These are phyloP conservation scores for Drosophila willistoni DNA, from an alignment of 1,140 invertebrate genomes.

Conservation along the genomic window DNA sequence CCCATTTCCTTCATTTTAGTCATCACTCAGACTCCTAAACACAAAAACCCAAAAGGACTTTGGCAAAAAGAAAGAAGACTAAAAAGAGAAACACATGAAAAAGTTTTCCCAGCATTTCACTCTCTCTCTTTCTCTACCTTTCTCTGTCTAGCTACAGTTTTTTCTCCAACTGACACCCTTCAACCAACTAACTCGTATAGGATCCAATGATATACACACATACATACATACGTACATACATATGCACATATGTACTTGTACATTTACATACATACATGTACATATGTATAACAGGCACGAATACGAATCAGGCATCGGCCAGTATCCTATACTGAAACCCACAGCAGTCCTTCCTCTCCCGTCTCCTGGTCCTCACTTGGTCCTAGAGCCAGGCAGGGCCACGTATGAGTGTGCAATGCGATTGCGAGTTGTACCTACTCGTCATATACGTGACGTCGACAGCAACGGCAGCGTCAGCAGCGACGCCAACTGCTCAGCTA, in stretches of 20 bases:
- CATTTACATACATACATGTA: conserved; percentile 27
- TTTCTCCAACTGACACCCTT: background rate
- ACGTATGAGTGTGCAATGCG: conserved; percentile 76
- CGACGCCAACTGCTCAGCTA: conserved; percentile 38
- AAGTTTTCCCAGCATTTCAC: conserved; percentile 26
- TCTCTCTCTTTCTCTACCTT: background rate
- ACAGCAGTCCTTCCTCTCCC: conserved; percentile 14
- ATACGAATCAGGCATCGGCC: conserved; percentile 69
- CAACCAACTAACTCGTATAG: conserved; percentile 13
- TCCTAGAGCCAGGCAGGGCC: conserved; percentile 20
- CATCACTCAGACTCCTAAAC: conserved; percentile 8
- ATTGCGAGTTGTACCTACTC: conserved; percentile 63
- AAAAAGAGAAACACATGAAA: conserved; percentile 56
- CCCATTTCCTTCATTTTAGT: background rate
- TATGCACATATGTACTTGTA: conserved; percentile 39
- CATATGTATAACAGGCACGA: conserved; percentile 41
- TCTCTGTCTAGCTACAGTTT: background rate
- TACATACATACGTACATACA: conserved; percentile 2
- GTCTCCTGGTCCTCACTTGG: conserved; percentile 30
- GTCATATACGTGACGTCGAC: conserved; percentile 68
- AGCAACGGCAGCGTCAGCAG: conserved; percentile 26
- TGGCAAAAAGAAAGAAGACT: background rate
- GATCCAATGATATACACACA: conserved; percentile 27
- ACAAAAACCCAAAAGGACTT: conserved; percentile 8
- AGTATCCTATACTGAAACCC: background rate